phyloP scores from a whole-genome alignment of 2,888 invertebrate species.

The Dasysyrphus tricinctus region DNA sequence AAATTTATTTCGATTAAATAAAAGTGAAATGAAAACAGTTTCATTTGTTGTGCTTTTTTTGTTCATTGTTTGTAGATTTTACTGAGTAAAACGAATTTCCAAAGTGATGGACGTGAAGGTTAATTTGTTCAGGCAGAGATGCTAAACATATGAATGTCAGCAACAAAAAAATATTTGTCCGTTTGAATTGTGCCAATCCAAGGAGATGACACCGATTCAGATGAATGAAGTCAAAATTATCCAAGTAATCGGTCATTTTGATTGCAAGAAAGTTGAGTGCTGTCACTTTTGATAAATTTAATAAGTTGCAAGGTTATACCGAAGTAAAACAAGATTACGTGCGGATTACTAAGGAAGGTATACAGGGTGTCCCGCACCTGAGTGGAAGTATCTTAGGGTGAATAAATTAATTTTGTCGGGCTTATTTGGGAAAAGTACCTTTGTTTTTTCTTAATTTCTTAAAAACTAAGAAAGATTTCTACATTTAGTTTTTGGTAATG shows the following conservation, averaged over 20 bases:
- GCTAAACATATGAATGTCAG: slow-evolving; percentile 14
- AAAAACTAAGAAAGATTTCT: too few relatives aligned
- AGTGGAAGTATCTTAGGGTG: too few relatives aligned
- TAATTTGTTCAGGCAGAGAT: slow-evolving; percentile 23
- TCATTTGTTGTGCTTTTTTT: background rate
- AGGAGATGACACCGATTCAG: slow-evolving; percentile 25
- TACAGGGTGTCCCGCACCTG: too few relatives aligned
- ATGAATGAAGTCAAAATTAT: slow-evolving; percentile 16
- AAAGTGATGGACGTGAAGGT: slow-evolving; percentile 34
- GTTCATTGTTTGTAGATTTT: background rate
- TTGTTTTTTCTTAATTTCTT: too few relatives aligned
- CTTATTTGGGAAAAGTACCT: too few relatives aligned
- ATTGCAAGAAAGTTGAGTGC: slow-evolving; percentile 18
- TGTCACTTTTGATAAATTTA: slow-evolving; percentile 65
- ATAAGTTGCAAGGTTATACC: slow-evolving; percentile 75
- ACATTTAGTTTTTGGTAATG: too few relatives aligned
- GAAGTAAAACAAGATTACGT: background rate
- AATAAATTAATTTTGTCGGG: too few relatives aligned
- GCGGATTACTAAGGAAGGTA: too few relatives aligned
- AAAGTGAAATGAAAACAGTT: slow-evolving; percentile 58
- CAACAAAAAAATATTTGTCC: background rate
- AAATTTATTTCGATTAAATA: slow-evolving; percentile 42
- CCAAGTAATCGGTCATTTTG: slow-evolving; percentile 26
- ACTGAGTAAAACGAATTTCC: slow-evolving; percentile 9
- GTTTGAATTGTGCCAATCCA: slow-evolving; percentile 8